A percentile compares a stretch with the other conserved stretches of the same genome.
These are phyloP conservation scores for Bursaphelenchus okinawaensis DNA, from an alignment of 2,888 invertebrate species.

Conservation along the genomic window DNA sequence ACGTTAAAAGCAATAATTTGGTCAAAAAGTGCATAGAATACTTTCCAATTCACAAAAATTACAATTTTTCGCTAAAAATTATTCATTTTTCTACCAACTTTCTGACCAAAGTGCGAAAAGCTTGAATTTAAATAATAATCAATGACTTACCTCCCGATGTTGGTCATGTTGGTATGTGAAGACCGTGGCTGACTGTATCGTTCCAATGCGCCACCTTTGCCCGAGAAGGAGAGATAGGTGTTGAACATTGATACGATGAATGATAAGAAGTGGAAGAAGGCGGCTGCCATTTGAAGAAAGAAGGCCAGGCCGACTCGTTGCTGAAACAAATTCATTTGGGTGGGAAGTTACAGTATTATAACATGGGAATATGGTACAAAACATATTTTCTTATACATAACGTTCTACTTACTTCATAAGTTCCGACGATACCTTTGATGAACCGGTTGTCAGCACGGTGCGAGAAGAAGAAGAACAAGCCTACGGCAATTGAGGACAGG, in stretches of 20 bases:
- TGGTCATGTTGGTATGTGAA: constrained; percentile 55
- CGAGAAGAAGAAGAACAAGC: constrained; percentile 56
- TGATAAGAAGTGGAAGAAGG: constrained; percentile 50
- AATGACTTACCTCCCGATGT: constrained; percentile 45
- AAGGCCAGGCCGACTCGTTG: constrained; percentile 55
- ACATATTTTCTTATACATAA: too few relatives aligned
- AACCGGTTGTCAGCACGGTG: constrained; percentile 56
- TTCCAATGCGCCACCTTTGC: constrained; percentile 41
- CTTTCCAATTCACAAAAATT: too few relatives aligned
- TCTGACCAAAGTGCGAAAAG: too few relatives aligned
- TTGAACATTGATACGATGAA: constrained; percentile 51
- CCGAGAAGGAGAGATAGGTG: constrained; percentile 49
- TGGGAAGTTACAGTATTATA: too few relatives aligned
- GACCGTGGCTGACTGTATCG: constrained; percentile 48
- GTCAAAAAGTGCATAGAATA: too few relatives aligned
- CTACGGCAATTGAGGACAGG: constrained; percentile 52
- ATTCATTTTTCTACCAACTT: too few relatives aligned
- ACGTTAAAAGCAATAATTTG: too few relatives aligned
- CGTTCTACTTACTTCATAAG: constrained; percentile 51
- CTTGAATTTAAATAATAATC: constrained; percentile 1
- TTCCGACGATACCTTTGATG: constrained; percentile 57
- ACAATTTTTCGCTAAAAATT: too few relatives aligned
- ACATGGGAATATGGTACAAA: too few relatives aligned
- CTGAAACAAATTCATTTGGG: too few relatives aligned
- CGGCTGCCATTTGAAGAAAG: constrained; percentile 56